Conservation (phyloP, 2,888 invertebrate species). For the Petrophora chlorosata region DNA sequence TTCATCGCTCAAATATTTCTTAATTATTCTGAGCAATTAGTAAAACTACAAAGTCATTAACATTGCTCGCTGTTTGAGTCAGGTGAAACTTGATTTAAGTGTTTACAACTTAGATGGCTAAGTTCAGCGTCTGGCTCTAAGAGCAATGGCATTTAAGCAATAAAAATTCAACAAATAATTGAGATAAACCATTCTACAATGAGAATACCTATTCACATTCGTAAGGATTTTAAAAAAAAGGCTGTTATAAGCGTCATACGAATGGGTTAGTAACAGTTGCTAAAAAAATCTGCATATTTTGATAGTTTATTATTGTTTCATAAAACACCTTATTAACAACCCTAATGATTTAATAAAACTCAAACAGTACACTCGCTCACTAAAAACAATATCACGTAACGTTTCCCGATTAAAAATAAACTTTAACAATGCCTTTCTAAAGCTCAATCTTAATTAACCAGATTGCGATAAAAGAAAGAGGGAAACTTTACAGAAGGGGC, state of each 20-base stretch:
- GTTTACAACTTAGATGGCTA: slow-evolving; percentile 18
- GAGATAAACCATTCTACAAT: not conserved
- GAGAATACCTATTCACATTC: too few relatives aligned
- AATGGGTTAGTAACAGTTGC: too few relatives aligned
- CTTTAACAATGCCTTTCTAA: slow-evolving; percentile 24
- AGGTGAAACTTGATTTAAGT: slow-evolving; percentile 20
- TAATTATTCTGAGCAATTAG: too few relatives aligned
- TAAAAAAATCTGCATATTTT: too few relatives aligned
- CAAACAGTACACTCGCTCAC: too few relatives aligned
- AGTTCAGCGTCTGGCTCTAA: slow-evolving; percentile 1
- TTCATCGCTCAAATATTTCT: too few relatives aligned
- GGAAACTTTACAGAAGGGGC: slow-evolving; percentile 19
- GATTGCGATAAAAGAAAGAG: slow-evolving; percentile 25
- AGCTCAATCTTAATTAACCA: slow-evolving; percentile 34
- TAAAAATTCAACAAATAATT: not conserved
- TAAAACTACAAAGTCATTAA: slow-evolving; percentile 13
- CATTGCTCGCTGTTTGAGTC: slow-evolving; percentile 8
- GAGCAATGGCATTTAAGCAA: not conserved
- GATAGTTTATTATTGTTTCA: too few relatives aligned
- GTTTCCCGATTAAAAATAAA: slow-evolving; percentile 26
- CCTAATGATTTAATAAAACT: too few relatives aligned
- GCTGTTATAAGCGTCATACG: too few relatives aligned
- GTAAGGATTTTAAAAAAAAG: too few relatives aligned
- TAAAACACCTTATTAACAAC: too few relatives aligned
- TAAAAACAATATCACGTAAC: slow-evolving; percentile 1